phyloP scores from a whole-genome alignment of 2,113 vertebrate genomes.

The Poicephalus meyeri region DNA sequence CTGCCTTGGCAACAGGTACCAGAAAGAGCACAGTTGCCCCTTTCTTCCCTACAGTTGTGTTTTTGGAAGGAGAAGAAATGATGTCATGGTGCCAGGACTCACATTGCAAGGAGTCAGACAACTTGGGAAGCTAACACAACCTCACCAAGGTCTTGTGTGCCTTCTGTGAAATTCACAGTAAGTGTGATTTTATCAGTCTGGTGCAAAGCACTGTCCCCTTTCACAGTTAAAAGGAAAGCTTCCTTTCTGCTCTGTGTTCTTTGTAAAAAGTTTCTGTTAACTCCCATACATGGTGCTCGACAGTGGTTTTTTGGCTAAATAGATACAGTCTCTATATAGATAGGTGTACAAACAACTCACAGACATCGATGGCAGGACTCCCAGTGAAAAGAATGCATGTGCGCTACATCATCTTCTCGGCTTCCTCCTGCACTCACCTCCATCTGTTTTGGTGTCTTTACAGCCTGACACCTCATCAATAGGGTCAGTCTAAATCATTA shows the following conservation, averaged over 20 bases:
- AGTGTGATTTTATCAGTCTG: background rate
- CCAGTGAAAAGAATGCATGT: background rate
- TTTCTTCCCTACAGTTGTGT: background rate
- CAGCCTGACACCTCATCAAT: accelerated
- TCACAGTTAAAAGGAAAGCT: background rate
- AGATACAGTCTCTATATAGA: background rate
- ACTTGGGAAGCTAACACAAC: background rate
- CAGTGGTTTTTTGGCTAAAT: background rate
- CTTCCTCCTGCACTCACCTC: background rate
- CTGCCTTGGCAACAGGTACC: background rate
- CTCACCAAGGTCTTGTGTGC: background rate
- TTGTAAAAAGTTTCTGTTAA: background rate
- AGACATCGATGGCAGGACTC: accelerated
- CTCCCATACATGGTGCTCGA: background rate
- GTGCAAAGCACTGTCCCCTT: background rate
- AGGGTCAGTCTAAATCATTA: background rate
- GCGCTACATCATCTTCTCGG: background rate
- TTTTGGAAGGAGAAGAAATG: background rate
- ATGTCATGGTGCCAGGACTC: background rate
- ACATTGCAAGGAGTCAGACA: background rate
- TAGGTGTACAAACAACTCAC: background rate
- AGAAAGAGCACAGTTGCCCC: background rate
- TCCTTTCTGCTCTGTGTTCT: background rate
- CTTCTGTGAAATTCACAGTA: background rate
- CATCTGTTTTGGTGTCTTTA: background rate